Evolutionary conservation across 2,113 vertebrate species (phyloP).

Genomic region (Urocitellus parryii): DNA sequence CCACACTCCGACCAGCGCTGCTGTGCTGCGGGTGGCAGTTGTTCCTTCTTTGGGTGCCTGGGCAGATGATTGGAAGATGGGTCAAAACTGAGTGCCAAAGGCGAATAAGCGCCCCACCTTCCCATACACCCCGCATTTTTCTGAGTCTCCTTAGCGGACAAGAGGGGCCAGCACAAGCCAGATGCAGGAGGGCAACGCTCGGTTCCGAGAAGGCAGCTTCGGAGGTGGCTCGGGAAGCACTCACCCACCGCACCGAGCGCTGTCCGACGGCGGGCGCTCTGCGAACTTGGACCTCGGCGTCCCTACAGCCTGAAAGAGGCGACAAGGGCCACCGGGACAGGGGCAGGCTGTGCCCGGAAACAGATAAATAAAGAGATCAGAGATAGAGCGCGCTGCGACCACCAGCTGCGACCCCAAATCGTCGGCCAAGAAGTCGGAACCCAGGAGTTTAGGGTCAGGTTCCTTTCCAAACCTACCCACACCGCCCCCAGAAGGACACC

Average conservation of each 20-base stretch:
- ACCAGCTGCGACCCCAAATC: neutral
- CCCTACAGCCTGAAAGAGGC: too few species aligned
- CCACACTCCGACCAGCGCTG: neutral
- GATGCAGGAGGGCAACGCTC: neutral
- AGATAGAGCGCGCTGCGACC: too few species aligned
- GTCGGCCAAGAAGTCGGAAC: rapidly evolving
- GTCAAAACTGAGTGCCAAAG: neutral
- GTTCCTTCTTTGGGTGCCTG: neutral
- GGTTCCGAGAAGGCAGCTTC: neutral
- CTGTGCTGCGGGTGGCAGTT: neutral
- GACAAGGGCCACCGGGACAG: rapidly evolving
- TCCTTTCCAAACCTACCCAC: neutral
- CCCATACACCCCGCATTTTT: neutral
- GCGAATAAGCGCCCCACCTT: neutral
- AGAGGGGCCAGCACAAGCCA: neutral
- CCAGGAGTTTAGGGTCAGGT: neutral
- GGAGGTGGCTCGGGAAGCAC: rapidly evolving
- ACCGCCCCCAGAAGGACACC: rapidly evolving
- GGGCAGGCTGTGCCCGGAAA: neutral
- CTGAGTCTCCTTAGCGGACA: rapidly evolving
- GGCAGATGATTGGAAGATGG: neutral
- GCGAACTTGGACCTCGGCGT: neutral
- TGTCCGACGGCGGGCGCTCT: rapidly evolving
- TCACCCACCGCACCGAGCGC: rapidly evolving
- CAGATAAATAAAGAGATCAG: too few species aligned